phyloP scores from a whole-genome alignment of 2,888 invertebrate genomes.

The Aphrophora alni region DNA sequence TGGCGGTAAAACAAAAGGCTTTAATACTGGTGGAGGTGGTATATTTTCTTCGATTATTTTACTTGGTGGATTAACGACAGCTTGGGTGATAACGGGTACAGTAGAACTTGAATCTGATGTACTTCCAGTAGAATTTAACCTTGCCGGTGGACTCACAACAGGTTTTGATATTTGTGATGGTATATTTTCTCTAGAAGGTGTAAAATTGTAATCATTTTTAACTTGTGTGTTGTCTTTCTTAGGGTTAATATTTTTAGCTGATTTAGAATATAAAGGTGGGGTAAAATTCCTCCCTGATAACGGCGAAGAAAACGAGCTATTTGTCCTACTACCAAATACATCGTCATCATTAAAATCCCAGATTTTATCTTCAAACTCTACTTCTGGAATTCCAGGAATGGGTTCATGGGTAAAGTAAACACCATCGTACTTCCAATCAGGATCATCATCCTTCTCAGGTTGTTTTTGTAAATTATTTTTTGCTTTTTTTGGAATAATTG shows the following conservation, averaged over 20 bases:
- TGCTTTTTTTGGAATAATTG: neutral
- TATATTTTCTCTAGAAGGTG: neutral
- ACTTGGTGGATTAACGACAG: neutral
- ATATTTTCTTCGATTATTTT: neutral
- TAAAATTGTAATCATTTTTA: neutral
- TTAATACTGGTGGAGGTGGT: neutral
- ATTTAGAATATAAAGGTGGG: neutral
- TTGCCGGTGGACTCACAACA: neutral
- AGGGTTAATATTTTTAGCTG: neutral
- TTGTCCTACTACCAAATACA: conserved; percentile 28
- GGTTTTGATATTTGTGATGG: neutral
- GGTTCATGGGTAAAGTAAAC: conserved; percentile 87
- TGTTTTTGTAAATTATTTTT: neutral
- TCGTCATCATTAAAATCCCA: conserved; percentile 74
- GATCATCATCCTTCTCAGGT: conserved; percentile 59
- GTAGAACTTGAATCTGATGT: neutral
- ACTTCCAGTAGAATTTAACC: conserved; percentile 3
- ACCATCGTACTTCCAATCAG: conserved; percentile 75
- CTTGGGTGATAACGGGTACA: neutral
- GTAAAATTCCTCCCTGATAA: neutral
- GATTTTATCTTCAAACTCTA: conserved; percentile 81
- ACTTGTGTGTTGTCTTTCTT: neutral
- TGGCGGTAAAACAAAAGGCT: conserved; percentile 13
- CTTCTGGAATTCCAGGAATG: conserved; percentile 72
- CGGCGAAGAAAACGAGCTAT: conserved; percentile 31